Percentiles rank a stretch among this genome's conserved stretches.
These are phyloP conservation scores for Octomys mimax DNA, from an alignment of 2,797 vertebrate species.

Conservation along the genomic window DNA sequence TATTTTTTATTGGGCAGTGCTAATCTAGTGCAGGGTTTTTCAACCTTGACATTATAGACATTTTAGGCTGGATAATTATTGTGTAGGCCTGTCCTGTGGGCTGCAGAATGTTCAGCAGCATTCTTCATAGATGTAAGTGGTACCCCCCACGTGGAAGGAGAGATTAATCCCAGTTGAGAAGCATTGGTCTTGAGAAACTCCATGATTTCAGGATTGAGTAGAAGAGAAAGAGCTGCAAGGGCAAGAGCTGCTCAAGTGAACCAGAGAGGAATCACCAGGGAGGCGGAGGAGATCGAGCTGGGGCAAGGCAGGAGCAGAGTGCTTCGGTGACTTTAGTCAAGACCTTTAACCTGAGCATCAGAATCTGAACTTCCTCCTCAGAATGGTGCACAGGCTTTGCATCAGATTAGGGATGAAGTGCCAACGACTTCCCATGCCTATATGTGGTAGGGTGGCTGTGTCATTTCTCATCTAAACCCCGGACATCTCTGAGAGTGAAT, in stretches of 20 bases:
- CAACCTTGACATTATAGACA: neutral
- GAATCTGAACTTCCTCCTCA: constrained; percentile 14
- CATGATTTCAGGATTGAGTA: neutral
- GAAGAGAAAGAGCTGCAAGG: constrained; percentile 18
- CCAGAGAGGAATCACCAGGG: neutral
- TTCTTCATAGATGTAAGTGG: neutral
- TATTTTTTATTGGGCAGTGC: neutral
- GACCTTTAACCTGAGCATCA: neutral
- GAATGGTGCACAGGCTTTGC: neutral
- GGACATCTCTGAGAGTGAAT: neutral
- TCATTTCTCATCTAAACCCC: neutral
- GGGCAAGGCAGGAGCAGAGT: neutral
- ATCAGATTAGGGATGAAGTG: neutral
- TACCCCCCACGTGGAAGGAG: neutral
- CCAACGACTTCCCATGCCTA: neutral
- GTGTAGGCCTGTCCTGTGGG: neutral
- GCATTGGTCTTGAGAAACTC: neutral
- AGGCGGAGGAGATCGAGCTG: neutral
- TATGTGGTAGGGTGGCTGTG: neutral
- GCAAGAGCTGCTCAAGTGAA: neutral
- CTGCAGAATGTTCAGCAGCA: neutral
- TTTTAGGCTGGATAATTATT: neutral
- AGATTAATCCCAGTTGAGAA: neutral
- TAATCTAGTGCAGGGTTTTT: neutral
- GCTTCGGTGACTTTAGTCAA: neutral